Evolutionary conservation across 1,140 invertebrate species (phyloP).

Genomic region (Papilio glaucus): DNA sequence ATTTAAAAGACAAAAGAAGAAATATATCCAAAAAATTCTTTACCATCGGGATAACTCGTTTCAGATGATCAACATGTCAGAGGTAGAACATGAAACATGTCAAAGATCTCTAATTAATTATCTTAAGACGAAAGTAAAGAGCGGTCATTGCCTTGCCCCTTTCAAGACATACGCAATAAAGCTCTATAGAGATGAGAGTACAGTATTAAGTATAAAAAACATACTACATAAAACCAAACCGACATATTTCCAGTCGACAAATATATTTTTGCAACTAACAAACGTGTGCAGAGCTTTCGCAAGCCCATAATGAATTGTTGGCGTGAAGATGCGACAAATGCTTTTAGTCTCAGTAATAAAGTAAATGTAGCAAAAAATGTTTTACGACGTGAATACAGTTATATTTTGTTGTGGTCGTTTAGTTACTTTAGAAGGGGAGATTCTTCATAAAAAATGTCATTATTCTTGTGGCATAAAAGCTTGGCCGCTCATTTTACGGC

Average conservation of each 20-base stretch:
- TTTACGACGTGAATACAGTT: conserved; percentile 35
- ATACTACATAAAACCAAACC: not conserved
- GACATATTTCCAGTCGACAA: not conserved
- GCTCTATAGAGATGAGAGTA: not conserved
- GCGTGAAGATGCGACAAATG: conserved; percentile 24
- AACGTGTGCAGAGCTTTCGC: not conserved
- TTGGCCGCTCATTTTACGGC: conserved; percentile 32
- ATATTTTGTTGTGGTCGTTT: conserved; percentile 36
- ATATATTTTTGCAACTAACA: too few species aligned
- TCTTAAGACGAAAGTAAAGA: conserved; percentile 1
- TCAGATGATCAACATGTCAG: not conserved
- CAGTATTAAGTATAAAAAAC: not conserved
- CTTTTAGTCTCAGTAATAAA: conserved; percentile 36
- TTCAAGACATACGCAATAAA: conserved; percentile 20
- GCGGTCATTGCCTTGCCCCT: conserved; percentile 2
- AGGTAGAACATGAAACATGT: not conserved
- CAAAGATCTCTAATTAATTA: not conserved
- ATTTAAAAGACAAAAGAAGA: not conserved
- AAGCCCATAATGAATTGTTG: conserved; percentile 18
- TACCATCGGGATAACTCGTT: not conserved
- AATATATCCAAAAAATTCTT: not conserved
- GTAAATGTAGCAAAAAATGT: conserved; percentile 34
- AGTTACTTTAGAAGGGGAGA: conserved; percentile 32
- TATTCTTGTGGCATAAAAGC: conserved; percentile 35
- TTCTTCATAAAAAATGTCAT: conserved; percentile 33